These are phyloP conservation scores for Lordiphosa fenestrarum DNA, from an alignment of 2,888 invertebrate species.

Conservation along the genomic window DNA sequence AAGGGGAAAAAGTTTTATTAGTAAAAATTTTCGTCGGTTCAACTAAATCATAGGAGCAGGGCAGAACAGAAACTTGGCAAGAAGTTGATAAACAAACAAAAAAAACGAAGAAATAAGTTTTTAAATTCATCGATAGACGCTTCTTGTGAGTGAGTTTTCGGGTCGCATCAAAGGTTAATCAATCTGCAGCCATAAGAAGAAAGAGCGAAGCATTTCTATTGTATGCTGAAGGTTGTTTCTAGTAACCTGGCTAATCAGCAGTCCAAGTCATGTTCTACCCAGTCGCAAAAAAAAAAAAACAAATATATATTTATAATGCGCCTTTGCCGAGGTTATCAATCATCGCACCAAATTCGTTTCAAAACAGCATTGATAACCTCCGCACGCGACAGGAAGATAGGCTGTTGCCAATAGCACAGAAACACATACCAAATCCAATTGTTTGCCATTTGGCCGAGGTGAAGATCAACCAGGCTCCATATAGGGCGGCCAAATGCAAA, in stretches of 20 bases:
- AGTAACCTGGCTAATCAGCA: constrained; percentile 18
- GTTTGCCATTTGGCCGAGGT: constrained; percentile 89
- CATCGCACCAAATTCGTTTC: constrained; percentile 27
- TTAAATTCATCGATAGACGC: too few relatives aligned
- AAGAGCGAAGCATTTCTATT: too few relatives aligned
- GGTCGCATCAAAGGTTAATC: too few relatives aligned
- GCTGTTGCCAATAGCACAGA: constrained; percentile 11
- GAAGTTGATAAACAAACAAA: too few relatives aligned
- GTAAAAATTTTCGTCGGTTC: too few relatives aligned
- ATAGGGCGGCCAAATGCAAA: constrained; percentile 88
- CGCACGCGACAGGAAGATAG: constrained; percentile 44
- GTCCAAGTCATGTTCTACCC: constrained; percentile 20
- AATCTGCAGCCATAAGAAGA: too few relatives aligned
- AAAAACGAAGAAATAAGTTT: too few relatives aligned
- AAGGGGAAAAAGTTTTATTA: neutral
- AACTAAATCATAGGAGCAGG: too few relatives aligned
- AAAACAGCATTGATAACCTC: constrained; percentile 51
- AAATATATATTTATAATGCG: constrained; percentile 5
- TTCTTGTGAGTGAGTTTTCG: too few relatives aligned
- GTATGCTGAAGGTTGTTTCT: neutral
- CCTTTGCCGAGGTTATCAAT: constrained; percentile 56
- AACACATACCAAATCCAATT: constrained; percentile 85
- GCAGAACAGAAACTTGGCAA: too few relatives aligned
- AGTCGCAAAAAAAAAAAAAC: neutral
- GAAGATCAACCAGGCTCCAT: constrained; percentile 87